Evolutionary conservation across 2,113 vertebrate species (phyloP).

Genomic region (Hipposideros armiger): DNA sequence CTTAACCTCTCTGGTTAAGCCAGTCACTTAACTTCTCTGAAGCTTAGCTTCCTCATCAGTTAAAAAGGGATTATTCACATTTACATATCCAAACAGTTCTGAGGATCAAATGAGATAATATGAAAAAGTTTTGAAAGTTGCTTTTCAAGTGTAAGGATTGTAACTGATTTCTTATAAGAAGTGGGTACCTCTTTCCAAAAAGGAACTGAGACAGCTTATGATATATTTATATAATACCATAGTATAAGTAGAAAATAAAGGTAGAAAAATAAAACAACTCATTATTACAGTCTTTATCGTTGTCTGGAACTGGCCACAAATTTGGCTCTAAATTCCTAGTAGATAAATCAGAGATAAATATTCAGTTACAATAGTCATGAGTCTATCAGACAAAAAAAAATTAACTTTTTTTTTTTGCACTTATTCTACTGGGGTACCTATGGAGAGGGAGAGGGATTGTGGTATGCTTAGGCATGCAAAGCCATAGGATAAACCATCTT

Average conservation of each 20-base stretch:
- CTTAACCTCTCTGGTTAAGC: not conserved
- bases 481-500: not conserved
- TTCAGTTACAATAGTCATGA: not conserved
- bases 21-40: not conserved
- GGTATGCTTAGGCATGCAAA: not conserved
- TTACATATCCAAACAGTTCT: not conserved
- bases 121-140: slow-evolving; percentile 13
- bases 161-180: slow-evolving; percentile 22
- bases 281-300: not conserved
- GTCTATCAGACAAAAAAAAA: not conserved
- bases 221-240: not conserved
- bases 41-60: not conserved
- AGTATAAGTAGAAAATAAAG: slow-evolving; percentile 31
- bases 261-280: not conserved
- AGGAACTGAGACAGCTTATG: not conserved
- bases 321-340: not conserved
- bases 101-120: not conserved
- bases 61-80: not conserved
- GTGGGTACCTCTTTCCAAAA: not conserved
- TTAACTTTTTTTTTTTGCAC: not conserved
- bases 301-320: not conserved
- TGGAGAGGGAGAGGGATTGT: not conserved
- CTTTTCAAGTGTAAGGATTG: not conserved
- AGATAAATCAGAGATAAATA: not conserved
- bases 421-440: not conserved